Conservation (phyloP, 2,888 invertebrate genomes). For the Catotricha subobsoleta region DNA sequence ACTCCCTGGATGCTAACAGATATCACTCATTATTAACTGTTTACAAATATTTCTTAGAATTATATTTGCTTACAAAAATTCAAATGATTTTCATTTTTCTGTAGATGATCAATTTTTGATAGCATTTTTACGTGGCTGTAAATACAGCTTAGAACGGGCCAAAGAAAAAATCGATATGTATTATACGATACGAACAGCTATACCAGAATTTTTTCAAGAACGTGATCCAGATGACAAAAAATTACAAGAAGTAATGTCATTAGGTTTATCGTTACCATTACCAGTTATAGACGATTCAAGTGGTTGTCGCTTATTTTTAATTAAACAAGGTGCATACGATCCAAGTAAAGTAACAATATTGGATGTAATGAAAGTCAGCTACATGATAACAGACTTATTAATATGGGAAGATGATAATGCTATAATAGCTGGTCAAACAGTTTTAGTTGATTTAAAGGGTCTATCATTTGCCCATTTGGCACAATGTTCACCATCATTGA, state of each 20-base stretch:
- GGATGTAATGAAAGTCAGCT: constrained; percentile 34
- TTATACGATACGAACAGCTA: constrained; percentile 31
- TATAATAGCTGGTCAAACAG: constrained; percentile 31
- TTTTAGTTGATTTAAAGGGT: constrained; percentile 37
- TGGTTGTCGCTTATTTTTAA: constrained; percentile 28
- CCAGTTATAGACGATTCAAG: constrained; percentile 19
- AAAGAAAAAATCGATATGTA: constrained; percentile 33
- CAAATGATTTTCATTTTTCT: no score
- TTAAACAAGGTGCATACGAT: constrained; percentile 30
- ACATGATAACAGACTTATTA: constrained; percentile 35
- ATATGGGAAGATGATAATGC: constrained; percentile 43
- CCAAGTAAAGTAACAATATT: constrained; percentile 29
- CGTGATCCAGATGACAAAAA: constrained; percentile 11
- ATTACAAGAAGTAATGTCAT: constrained; percentile 12
- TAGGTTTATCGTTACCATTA: constrained; percentile 16
- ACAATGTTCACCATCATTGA: constrained; percentile 38
- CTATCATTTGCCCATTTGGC: constrained; percentile 35
- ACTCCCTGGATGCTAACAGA: no score
- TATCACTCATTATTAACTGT: no score
- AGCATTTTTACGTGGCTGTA: constrained; percentile 30
- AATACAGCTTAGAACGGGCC: constrained; percentile 30
- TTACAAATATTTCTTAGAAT: no score
- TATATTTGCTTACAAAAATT: no score
- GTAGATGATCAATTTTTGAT: constrained; percentile 30
- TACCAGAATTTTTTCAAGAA: constrained; percentile 33